Percentiles rank a stretch among this genome's conserved stretches.
Evolutionary conservation across 2,888 invertebrate genomes (phyloP).

Genomic region (Oligia strigilis): DNA sequence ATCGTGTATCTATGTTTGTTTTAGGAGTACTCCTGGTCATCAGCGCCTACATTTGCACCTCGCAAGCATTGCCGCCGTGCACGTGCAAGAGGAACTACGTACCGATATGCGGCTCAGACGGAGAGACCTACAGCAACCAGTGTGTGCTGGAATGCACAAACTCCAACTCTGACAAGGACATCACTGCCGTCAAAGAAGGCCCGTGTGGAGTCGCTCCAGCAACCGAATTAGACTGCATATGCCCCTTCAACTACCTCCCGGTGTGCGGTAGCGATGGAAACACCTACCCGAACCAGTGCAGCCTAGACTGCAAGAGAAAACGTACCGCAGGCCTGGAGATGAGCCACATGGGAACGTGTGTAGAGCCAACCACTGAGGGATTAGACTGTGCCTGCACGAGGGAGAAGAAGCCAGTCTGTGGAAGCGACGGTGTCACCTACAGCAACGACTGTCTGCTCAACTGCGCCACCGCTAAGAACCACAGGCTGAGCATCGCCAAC

Average conservation of each 20-base stretch:
- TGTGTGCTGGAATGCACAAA: conserved; percentile 91
- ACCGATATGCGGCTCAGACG: conserved; percentile 94
- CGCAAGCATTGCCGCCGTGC: conserved; percentile 73
- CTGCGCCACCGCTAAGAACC: conserved; percentile 63
- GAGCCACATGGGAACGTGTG: conserved; percentile 29
- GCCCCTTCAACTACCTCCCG: conserved; percentile 66
- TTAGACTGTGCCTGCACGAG: conserved; percentile 66
- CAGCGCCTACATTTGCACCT: conserved; percentile 61
- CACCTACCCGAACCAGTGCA: conserved; percentile 73
- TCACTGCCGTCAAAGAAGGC: conserved; percentile 48
- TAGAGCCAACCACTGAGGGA: conserved; percentile 8
- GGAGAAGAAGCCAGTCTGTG: conserved; percentile 70
- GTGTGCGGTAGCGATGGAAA: conserved; percentile 73
- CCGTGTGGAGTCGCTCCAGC: conserved; percentile 38
- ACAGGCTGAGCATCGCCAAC: conserved; percentile 50
- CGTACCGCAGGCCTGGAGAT: conserved; percentile 39
- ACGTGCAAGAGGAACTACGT: conserved; percentile 72
- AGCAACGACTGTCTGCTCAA: conserved; percentile 70
- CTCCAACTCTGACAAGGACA: conserved; percentile 26
- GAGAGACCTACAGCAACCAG: conserved; percentile 92
- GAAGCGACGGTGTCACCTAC: conserved; percentile 73
- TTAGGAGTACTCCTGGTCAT: conserved; percentile 72
- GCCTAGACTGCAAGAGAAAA: conserved; percentile 60
- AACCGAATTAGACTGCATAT: conserved; percentile 55
- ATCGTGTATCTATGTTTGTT: conserved; percentile 21